Evolutionary conservation across 1,140 invertebrate species (phyloP), one percentile per base, ranked within the genome.

Genomic region (Telenomus remus): DNA sequence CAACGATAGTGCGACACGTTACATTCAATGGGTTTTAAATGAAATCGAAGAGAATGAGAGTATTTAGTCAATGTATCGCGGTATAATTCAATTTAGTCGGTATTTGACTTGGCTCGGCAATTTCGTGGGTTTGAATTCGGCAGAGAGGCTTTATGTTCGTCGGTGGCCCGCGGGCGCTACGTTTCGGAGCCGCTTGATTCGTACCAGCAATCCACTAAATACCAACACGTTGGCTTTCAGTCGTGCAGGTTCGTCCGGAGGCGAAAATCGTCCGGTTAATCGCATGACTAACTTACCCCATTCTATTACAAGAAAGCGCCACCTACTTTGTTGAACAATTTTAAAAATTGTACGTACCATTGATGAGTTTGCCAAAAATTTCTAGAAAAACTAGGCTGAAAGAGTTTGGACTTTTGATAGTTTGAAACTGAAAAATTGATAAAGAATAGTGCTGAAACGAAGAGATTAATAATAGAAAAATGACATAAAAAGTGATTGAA

Each of bases 101-200:
- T 83, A 78, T 83, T 84, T 81, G 78, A 82, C 76, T 84, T 81
- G 78, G 72, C 65, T 76, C 73, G 46, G 50, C 64, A 78, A 78
- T 69, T 78, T 69, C 55, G 65, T 65, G 59, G 65, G 43, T 59
- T 61, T 35, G 59, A 68, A 65, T 78, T 74, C 50, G 60, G 47
- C 51, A 57, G 9, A 57, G 9, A 39, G 43, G 73, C 76, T 74
- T 78, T 70, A 69, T 74, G 65, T 78, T 73, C 69, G 59, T 64
- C 59, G 54, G 51, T 72, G 59, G 75, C 68, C 75, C 66, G 57
- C 75, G 57, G 63, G 57, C 61, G 42, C 49, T 46, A 49, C 35
- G 19, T 37, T 0, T 57, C 46, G 57, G 56, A 51, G 63, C 59
- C 54, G 49, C 48, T 49, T 49, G 57, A 72, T 69, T 57, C 54